Conservation (phyloP, 30 jellyfish, hydroid and myxozoan species). For the Pseudorhiza aurosa region DNA sequence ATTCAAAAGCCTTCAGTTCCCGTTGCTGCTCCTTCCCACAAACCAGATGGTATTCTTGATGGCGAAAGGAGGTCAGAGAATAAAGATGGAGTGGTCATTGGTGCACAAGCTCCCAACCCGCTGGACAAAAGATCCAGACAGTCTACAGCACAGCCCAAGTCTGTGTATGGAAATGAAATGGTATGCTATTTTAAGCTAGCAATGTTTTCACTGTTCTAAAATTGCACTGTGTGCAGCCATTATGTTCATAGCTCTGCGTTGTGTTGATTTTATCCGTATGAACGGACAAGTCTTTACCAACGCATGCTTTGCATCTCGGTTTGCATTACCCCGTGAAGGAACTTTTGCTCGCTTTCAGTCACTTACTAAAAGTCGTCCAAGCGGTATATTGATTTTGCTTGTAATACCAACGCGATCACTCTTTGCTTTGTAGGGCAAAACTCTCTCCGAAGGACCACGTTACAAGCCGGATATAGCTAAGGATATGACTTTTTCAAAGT, state of each 20-base stretch:
- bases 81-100: neutral
- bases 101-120: slow-evolving; percentile 2
- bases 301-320: no score
- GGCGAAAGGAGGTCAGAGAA: slow-evolving; percentile 1
- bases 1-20: neutral
- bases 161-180: neutral
- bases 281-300: no score
- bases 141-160: neutral
- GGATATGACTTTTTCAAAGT: slow-evolving; percentile 15
- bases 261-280: no score
- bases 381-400: no score
- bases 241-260: no score
- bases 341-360: no score
- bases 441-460: slow-evolving; percentile 13
- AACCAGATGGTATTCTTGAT: neutral
- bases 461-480: slow-evolving; percentile 12
- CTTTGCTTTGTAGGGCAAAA: slow-evolving; percentile 22
- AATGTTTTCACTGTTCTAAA: no score
- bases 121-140: neutral
- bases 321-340: no score
- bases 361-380: no score
- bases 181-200: neutral
- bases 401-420: no score
- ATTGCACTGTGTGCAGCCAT: no score
- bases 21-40: slow-evolving; percentile 6